Evolutionary conservation across 2,888 invertebrate genomes (phyloP), one percentile per base, ranked within the genome.

Genomic region (Drosophila percnosoma): DNA sequence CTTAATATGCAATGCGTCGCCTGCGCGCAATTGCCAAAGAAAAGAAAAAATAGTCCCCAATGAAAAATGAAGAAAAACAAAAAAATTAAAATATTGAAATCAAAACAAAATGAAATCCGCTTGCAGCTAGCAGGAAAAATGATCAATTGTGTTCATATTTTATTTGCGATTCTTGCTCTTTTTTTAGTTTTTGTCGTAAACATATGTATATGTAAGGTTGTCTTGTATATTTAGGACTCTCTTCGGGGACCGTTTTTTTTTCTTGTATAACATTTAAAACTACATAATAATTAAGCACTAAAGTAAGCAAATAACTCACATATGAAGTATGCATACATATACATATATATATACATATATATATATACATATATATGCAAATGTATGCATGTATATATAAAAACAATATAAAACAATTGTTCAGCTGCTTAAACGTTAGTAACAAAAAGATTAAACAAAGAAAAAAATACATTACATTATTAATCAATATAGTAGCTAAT

Each of bases 251-350:
- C 63, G 51, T 52, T 63, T 48, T 59, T 60, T 72, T 48, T 38
- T 61, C 40, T 59, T 60, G 53, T 53, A 70, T 87, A 85, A 82
- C 88, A 88, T 74, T 88, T 86, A 88, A 75, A 78, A 86, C 87
- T 88, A 88, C 81, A 86, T 89, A 85, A 79, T 68, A 85, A 84
- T 87, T 84, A 85, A 89, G 87, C 87, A 80, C 87, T 84, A 85
- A 83, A 83, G 75, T 85, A 89, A 70, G 68, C 62, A 73, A 67
- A 70, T 69, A 64, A 67, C 66, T 63, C 62, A 68, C 71, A 75
- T 52, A 38, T 75, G 53, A 53, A 66, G 36, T 64, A 27, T 34
- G 29, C 62, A 68, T 80, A 76, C 31, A 31, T 54, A 62, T 45
- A 62, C 61, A 36, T 63, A 71, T 34, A 61, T 54, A 51, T 15